Percentiles rank a stretch among this genome's conserved stretches.
phyloP scores from a whole-genome alignment of 2,113 vertebrate species.

The Bostrychus sinensis region DNA sequence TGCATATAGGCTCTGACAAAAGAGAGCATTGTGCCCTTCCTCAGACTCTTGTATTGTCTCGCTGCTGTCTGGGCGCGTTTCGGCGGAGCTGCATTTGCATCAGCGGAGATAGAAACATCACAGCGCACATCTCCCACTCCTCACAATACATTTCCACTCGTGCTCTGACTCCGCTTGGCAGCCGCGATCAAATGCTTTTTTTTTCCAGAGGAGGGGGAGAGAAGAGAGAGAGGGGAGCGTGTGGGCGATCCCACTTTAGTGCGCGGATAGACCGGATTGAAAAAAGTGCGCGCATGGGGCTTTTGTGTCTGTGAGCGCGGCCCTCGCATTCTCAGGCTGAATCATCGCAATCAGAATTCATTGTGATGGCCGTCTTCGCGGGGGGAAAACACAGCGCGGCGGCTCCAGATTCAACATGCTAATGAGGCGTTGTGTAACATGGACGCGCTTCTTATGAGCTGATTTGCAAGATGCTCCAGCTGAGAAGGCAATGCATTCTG shows the following conservation, averaged over 20 bases:
- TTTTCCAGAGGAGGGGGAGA: slow-evolving; percentile 35
- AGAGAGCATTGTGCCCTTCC: neutral
- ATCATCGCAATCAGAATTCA: slow-evolving; percentile 69
- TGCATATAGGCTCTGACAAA: neutral
- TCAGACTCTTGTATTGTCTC: neutral
- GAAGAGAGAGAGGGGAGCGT: slow-evolving; percentile 39
- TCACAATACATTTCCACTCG: slow-evolving; percentile 53
- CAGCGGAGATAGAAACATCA: slow-evolving; percentile 60
- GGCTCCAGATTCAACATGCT: slow-evolving; percentile 34
- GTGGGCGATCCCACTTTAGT: slow-evolving; percentile 70
- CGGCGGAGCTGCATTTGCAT: slow-evolving; percentile 46
- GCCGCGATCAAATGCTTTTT: slow-evolving; percentile 67
- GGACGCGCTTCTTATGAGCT: slow-evolving; percentile 24
- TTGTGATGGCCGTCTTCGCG: slow-evolving; percentile 33
- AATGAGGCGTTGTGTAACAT: slow-evolving; percentile 58
- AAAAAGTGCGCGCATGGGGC: slow-evolving; percentile 53
- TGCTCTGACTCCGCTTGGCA: slow-evolving; percentile 54
- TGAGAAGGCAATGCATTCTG: slow-evolving; percentile 23
- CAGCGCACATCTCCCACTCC: slow-evolving; percentile 44
- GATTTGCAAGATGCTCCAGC: slow-evolving; percentile 31
- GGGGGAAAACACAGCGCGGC: slow-evolving; percentile 30
- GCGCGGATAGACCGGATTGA: slow-evolving; percentile 58
- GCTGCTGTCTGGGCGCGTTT: neutral
- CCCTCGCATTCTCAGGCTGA: slow-evolving; percentile 59
- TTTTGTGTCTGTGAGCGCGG: slow-evolving; percentile 69